Evolutionary conservation across 2,888 invertebrate species (phyloP), one percentile per base, ranked within the genome.

Genomic region (Heliothis peltigera): DNA sequence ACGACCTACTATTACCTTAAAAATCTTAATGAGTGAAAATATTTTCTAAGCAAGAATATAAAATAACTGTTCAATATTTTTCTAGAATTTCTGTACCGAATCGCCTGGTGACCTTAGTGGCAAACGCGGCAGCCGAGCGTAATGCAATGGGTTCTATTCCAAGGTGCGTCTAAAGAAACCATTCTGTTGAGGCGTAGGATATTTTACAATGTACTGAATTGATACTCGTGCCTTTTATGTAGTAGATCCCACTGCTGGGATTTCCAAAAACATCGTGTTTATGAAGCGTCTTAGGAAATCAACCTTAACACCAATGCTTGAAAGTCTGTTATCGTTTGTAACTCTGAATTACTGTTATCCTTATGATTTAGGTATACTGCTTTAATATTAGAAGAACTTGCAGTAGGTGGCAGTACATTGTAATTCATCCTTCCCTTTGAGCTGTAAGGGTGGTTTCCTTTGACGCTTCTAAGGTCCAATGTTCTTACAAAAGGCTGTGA

Each of bases 41-140:
- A 25, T 25, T 25, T 25, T 25, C n/a, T n/a, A n/a, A n/a, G n/a
- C 3, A 25, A 25, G 6, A 25, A 25, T 25, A 25, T 25, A 6
- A 25, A 25, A 25, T 25, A 4, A 6, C 6, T 25, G 3, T 25
- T 4, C 3, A 25, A 25, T 25, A 4, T 35, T 35, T 4, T 35
- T 35, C 35, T 39, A 39, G 39, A n/a, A 39, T 39, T 39, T 39
- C 39, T n/a, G 39, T 39, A 39, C 39, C 39, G 4, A 39, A 39
- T n/a, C 39, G 39, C n/a, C 39, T 39, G 1, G n/a, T 39, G 5
- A 39, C 15, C 39, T 39, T 39, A n/a, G 39, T 39, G n/a, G 39
- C 39, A n/a, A 39, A 39, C n/a, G 39, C 39, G 4, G 39, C 39
- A 15, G 39, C 39, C 5, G 39, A 39, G 39, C 39, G 39, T n/a